phyloP scores from a whole-genome alignment of 2,888 invertebrate species.

The Aspidapion aeneum region DNA sequence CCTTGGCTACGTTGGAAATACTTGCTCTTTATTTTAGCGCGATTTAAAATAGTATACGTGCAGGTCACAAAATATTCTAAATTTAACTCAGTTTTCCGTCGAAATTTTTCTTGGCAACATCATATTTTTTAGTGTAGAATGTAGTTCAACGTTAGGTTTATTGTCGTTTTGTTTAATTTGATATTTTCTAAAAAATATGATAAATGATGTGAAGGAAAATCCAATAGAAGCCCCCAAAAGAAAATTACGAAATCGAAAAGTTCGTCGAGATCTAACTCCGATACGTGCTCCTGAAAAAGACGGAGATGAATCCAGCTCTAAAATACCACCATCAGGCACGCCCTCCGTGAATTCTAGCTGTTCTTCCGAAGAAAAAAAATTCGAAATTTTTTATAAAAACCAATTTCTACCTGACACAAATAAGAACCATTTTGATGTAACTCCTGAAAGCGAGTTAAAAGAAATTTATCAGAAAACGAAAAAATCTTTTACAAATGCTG shows the following conservation, averaged over 20 bases:
- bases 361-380: not conserved
- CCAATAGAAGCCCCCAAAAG: not conserved
- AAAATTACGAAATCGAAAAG: not conserved
- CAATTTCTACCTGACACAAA: not conserved
- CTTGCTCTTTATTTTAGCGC: conserved; percentile 5
- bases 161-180: too few relatives aligned
- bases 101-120: conserved; percentile 43
- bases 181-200: too few relatives aligned
- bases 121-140: conserved; percentile 11
- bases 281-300: not conserved
- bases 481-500: conserved; percentile 35
- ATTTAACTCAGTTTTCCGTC: conserved; percentile 41
- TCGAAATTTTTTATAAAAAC: too few relatives aligned
- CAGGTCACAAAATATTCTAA: conserved; percentile 32
- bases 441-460: conserved; percentile 17
- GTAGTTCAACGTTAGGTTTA: too few relatives aligned
- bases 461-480: conserved; percentile 38
- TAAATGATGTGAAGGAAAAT: not conserved
- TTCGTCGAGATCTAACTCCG: not conserved
- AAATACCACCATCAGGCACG: not conserved
- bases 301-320: not conserved
- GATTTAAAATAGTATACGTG: conserved; percentile 25
- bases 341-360: not conserved
- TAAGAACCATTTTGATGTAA: not conserved
- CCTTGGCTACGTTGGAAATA: not conserved